Base-by-base conservation (phyloP, 2,888 invertebrate genomes). In the Adineta ricciae region DNA sequence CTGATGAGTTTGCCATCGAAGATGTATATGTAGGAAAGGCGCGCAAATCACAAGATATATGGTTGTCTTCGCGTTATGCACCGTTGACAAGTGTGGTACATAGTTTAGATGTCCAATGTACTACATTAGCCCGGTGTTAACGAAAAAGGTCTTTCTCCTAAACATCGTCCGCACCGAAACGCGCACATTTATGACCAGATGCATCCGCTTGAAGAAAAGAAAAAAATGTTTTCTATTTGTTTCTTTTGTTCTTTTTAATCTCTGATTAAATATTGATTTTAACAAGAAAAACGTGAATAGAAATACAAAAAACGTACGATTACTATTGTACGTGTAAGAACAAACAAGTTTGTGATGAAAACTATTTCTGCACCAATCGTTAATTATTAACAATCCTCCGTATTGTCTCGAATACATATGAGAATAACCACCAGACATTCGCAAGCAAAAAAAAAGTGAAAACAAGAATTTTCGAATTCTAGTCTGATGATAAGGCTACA, bases 111-210 rank as follows among this genome's bases (percentile, higher is more conserved):
- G 24, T 64, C 64, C 16, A 38, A 78, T 78, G 78, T 78, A 41
- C 78, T 78, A 78, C 78, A 78, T 38, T n/a, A 78, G 78, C 78
- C 78, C 78, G 78, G 78, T 78, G 78, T 41, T n/a, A 78, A 41
- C 41, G 78, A 78, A 41, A 78, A 41, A 41, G 38, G 21, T 78
- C 32, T 7, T 19, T 64, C 27, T 46, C 11, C 46, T 46, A 46
- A 8, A 46, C 11, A 8, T 46, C 11, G 11, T 46, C 5, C 11
- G 11, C 46, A 46, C 46, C 5, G 5, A 46, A 8, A 46, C 46
- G 11, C 11, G n/a, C 11, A 46, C 46, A 46, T 46, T 46, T 46
- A 46, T 46, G 5, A 46, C 11, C 46, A 46, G 11, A 46, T 46
- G 46, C 46, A 46, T 46, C 5, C 11, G 11, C 11, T 11, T 5